Base-by-base conservation (phyloP, 2,797 vertebrate species). In the Rhabdomys pumilio region DNA sequence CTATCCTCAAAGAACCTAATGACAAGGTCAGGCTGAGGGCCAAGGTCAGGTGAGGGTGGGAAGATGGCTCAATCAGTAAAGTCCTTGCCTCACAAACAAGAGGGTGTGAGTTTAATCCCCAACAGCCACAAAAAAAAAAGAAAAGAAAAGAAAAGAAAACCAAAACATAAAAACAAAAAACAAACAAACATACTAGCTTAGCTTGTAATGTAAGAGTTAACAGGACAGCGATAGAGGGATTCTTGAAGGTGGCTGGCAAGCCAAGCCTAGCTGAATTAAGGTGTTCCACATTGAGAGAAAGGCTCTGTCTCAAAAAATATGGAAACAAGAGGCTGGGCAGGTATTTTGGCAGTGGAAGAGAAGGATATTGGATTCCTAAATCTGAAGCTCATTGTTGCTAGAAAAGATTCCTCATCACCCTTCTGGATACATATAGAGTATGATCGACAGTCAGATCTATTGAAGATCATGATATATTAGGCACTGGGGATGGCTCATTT, bases 401-500 rank as follows among this genome's bases (percentile, higher is more conserved):
- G 76, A 83, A 59, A 81, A 82, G 81, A 63, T 44, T 87, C 50
- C n/a, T 88, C 26, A 77, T 55, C 53, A 92, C 53, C 72, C 76
- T 85, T 92, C 55, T 90, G 22, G 17, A 93, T 87, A 82, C 75
- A 89, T 38, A 83, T 89, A 24, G 50, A 90, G 89, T 67, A 41
- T 95, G 76, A 94, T 53, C 90, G 90, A n/a, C 13, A 90, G n/a
- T 91, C n/a, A 75, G 72, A 24, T 4, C 47, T 94, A 73, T 34
- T 47, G 72, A 73, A 67, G 63, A 88, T 47, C 50, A 41, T 69
- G 47, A 72, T 73, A 14, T 63, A 91, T 53, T 65, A 84, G 59
- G 41, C 34, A 24, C 41, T 84, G 9, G 29, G 5, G 10, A 47
- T 20, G 59, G 41, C 15, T 47, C 59, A 20, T 47, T 65, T 65